Evolutionary conservation across 2,888 invertebrate genomes (phyloP).

Genomic region (Melanotus villosus): DNA sequence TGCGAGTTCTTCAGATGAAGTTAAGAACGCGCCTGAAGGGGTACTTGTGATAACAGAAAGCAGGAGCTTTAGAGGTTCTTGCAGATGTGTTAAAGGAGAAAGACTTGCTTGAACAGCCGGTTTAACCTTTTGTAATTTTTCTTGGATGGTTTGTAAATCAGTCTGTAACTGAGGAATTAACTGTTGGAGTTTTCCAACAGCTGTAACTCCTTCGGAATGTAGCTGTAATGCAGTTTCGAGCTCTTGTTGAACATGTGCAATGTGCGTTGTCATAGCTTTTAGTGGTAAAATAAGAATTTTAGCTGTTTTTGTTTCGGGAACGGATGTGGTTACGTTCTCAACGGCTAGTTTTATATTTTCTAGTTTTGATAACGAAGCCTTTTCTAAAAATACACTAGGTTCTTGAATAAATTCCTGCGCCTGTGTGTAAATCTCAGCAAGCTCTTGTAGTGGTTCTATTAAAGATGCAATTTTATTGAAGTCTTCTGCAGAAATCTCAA

Average conservation of each 20-base stretch:
- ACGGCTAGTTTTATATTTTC: constrained; percentile 19
- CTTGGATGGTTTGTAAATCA: no score
- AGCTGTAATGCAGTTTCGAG: no score
- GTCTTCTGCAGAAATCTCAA: constrained; percentile 1
- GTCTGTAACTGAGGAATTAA: no score
- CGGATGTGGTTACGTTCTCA: not conserved
- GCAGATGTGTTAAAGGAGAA: no score
- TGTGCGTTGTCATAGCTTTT: constrained; percentile 8
- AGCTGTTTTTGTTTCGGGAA: constrained; percentile 14
- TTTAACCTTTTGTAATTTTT: no score
- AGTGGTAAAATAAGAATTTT: constrained; percentile 17
- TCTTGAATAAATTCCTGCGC: constrained; percentile 37
- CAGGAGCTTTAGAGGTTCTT: no score
- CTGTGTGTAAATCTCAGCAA: not conserved
- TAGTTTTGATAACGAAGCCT: constrained; percentile 11
- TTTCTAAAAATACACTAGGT: constrained; percentile 47
- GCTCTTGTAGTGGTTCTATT: constrained; percentile 9
- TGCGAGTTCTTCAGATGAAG: no score
- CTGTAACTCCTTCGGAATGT: no score
- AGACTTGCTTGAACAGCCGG: no score
- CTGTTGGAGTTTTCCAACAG: no score
- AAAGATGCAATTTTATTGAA: constrained; percentile 13
- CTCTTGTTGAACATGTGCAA: constrained; percentile 11
- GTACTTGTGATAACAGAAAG: no score
- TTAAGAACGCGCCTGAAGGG: no score